Evolutionary conservation across 2,113 vertebrate species (phyloP), one percentile per base, ranked within the genome.

Genomic region (Illadopsis cleaveri): DNA sequence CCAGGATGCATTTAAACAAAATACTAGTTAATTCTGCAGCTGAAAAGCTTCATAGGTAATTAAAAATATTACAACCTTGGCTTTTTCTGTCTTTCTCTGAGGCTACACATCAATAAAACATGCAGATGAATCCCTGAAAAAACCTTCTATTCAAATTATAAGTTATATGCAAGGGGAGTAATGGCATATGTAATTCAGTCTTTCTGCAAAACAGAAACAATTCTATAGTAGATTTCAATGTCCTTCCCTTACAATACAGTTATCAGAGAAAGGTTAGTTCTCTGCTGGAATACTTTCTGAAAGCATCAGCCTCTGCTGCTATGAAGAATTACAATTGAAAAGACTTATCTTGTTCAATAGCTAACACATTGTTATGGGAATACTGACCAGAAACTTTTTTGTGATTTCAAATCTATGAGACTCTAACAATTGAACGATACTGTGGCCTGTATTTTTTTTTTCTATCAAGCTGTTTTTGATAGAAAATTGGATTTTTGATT

Each of bases 401-500:
- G 40, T 86, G 30, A 86, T 92, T 86, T 84, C 56, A 89, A 91
- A 47, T 75, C 47, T 64, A 17, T 61, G 37, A 71, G 12, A 51
- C 35, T 68, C 56, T 57, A 69, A 38, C 4, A 86, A 38, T 21
- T 58, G 83, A 94, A 56, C 38, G n/a, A 77, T 81, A 51, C 31
- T 25, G 15, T n/a, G 44, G 15, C 13, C 31, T 42, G 23, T 57
- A 37, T 18, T 56, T 48, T 78, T 91, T 48, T 78, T 91, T 93
- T 85, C 48, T 57, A 33, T 94, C 81, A 82, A 65, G 53, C 7
- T 69, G 13, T 10, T 92, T 83, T 78, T 84, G 81, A 82, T 72
- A 48, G 69, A 94, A 95, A 96, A 96, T 82, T 57, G 61, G 57
- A 89, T 91, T 96, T 94, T 87, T 79, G 5, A 96, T 91, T 86